Evolutionary conservation across 2,888 invertebrate species (phyloP).

Genomic region (Metalampra italica): DNA sequence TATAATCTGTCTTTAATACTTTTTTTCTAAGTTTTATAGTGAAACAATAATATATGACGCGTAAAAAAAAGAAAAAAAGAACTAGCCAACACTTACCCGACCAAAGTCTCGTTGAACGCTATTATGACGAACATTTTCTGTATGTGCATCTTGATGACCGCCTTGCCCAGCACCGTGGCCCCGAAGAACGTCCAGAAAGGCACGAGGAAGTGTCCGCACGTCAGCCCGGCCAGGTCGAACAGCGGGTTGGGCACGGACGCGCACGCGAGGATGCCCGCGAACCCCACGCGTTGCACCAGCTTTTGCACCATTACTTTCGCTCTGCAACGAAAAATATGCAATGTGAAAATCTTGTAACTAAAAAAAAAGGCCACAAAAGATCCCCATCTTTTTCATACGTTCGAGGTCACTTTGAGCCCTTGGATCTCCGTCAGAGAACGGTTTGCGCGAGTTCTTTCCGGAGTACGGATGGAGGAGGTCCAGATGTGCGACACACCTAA

Average conservation of each 20-base stretch:
- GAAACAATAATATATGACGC: too few relatives aligned
- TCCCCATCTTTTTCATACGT: too few relatives aligned
- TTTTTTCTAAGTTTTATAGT: too few relatives aligned
- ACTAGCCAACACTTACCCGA: conserved; percentile 79
- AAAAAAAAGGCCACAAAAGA: too few relatives aligned
- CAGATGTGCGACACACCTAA: too few relatives aligned
- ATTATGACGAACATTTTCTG: conserved; percentile 98
- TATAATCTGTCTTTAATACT: too few relatives aligned
- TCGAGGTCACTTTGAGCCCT: too few relatives aligned
- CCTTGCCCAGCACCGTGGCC: conserved; percentile 98
- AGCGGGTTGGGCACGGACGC: conserved; percentile 99
- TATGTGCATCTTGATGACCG: conserved; percentile 98
- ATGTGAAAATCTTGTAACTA: too few relatives aligned
- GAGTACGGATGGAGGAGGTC: too few relatives aligned
- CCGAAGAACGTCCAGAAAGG: conserved; percentile 99
- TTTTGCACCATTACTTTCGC: conserved; percentile 92
- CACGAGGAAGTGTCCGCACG: conserved; percentile 98
- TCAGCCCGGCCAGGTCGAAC: conserved; percentile 98
- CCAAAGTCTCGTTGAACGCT: conserved; percentile 95
- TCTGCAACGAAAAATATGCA: conserved; percentile 49
- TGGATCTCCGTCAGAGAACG: too few relatives aligned
- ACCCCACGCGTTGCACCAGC: conserved; percentile 95
- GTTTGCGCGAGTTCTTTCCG: too few relatives aligned
- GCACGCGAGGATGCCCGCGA: conserved; percentile 96
- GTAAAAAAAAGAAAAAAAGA: too few relatives aligned